Evolutionary conservation across 2,797 vertebrate genomes (phyloP).

Genomic region (Oreonectes daqikongensis): DNA sequence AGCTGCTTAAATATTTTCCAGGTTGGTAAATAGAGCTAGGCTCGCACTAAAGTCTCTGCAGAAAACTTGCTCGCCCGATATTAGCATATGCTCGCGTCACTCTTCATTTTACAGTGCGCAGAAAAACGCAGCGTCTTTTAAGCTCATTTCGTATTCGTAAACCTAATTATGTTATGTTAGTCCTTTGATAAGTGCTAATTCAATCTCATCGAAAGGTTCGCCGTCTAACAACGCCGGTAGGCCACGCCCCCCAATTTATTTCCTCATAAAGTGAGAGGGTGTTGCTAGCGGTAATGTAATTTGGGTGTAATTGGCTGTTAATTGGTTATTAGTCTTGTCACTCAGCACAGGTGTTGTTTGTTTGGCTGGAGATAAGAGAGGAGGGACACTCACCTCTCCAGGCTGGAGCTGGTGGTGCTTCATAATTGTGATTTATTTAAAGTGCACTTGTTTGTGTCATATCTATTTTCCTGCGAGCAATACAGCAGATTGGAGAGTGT

Average conservation of each 20-base stretch:
- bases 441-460: constrained; percentile 67
- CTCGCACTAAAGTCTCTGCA: constrained; percentile 36
- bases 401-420: constrained; percentile 67
- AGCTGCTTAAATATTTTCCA: constrained; percentile 51
- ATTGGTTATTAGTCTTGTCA: constrained; percentile 48
- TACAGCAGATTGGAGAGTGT: constrained; percentile 77
- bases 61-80: constrained; percentile 10
- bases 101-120: constrained; percentile 15
- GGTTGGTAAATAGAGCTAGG: constrained; percentile 56
- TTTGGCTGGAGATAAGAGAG: constrained; percentile 41
- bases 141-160: background rate
- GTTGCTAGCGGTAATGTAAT: constrained; percentile 25
- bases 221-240: background rate
- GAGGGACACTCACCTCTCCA: constrained; percentile 47
- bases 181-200: constrained; percentile 37
- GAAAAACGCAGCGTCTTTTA: constrained; percentile 30
- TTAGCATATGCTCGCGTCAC: constrained; percentile 40
- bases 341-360: constrained; percentile 39
- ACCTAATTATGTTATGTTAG: constrained; percentile 31
- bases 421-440: constrained; percentile 82
- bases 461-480: constrained; percentile 69
- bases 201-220: constrained; percentile 12
- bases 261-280: background rate
- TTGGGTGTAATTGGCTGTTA: constrained; percentile 45
- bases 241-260: constrained; percentile 28